phyloP scores from a whole-genome alignment of 2,888 invertebrate species.

The Ochropleura plecta region DNA sequence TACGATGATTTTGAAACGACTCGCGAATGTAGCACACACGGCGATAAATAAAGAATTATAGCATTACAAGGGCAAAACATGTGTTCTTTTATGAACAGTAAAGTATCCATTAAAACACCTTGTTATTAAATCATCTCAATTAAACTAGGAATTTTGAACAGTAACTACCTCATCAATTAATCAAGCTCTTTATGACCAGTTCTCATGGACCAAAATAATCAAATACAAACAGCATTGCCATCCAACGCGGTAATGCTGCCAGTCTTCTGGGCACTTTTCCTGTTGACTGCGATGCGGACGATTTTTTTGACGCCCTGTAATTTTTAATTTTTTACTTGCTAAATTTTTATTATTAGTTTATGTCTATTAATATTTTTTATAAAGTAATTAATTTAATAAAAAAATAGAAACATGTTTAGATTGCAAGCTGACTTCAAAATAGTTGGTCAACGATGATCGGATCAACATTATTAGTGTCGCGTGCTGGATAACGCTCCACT shows the following conservation, averaged over 20 bases:
- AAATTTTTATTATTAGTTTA: no score
- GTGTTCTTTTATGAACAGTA: slow-evolving; percentile 4
- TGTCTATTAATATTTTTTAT: no score
- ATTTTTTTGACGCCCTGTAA: no score
- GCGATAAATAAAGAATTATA: background rate
- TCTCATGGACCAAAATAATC: background rate
- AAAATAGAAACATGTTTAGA: no score
- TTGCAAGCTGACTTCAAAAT: background rate
- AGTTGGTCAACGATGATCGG: background rate
- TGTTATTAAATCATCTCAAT: background rate
- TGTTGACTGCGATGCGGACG: no score
- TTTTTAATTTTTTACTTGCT: no score
- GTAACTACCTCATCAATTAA: slow-evolving; percentile 18
- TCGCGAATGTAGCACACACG: background rate
- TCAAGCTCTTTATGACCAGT: slow-evolving; percentile 2
- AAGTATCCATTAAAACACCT: slow-evolving; percentile 8
- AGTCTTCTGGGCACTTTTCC: no score
- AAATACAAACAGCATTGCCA: slow-evolving; percentile 2
- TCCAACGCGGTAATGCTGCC: background rate
- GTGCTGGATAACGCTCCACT: background rate
- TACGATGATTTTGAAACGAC: background rate
- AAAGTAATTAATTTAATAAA: no score
- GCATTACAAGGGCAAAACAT: background rate
- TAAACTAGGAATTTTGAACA: slow-evolving; percentile 9
- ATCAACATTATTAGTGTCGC: background rate